phyloP scores from a whole-genome alignment of 2,113 vertebrate genomes.

The Microcebus ravelobensis region DNA sequence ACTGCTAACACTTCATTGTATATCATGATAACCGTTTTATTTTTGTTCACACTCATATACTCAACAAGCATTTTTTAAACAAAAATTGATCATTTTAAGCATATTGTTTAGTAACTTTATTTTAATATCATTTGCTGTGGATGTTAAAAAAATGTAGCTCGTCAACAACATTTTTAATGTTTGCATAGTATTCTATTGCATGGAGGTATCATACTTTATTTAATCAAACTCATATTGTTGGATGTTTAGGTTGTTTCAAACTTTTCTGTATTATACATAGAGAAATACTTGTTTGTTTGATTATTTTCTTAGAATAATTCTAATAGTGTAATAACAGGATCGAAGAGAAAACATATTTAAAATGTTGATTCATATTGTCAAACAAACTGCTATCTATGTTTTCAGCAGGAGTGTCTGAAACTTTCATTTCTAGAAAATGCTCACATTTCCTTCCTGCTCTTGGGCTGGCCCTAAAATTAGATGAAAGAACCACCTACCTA shows the following conservation, averaged over 20 bases:
- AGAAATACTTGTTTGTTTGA: background rate
- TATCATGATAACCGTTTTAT: background rate
- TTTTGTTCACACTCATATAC: background rate
- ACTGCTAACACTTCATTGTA: background rate
- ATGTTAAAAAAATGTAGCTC: background rate
- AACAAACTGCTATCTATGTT: background rate
- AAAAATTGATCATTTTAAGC: background rate
- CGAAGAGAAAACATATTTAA: background rate
- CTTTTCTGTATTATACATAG: background rate
- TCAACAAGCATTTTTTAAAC: background rate
- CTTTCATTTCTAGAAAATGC: background rate
- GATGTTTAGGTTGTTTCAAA: background rate
- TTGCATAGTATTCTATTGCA: background rate
- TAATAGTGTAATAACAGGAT: background rate
- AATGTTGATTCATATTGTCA: background rate
- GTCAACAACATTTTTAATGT: background rate
- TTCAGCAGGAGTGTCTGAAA: background rate
- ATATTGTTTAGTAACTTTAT: background rate
- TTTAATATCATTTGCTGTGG: background rate
- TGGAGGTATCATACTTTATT: background rate
- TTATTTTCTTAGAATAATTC: slow-evolving; percentile 12
- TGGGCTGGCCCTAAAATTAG: background rate
- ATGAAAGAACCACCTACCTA: background rate
- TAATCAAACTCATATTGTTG: background rate
- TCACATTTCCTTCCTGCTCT: background rate